Percentiles rank a stretch among this genome's conserved stretches.
These are phyloP conservation scores for Laothoe populi DNA, from an alignment of 2,888 invertebrate species.

Conservation along the genomic window DNA sequence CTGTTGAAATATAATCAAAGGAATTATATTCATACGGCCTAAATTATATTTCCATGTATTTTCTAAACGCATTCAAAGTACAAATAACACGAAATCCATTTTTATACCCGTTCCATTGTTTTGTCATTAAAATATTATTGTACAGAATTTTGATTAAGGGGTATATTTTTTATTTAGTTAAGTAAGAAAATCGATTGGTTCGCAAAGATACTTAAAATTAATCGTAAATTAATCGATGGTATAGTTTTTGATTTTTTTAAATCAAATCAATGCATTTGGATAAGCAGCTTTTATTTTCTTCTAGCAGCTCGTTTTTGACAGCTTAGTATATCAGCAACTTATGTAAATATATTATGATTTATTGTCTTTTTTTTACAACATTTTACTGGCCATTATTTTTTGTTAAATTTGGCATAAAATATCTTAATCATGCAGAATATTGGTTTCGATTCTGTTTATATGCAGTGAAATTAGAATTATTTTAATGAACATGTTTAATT, in stretches of 20 bases:
- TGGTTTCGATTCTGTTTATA: slow-evolving; percentile 3
- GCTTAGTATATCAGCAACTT: slow-evolving; percentile 23
- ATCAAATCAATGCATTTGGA: slow-evolving; percentile 32
- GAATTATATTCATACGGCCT: slow-evolving; percentile 6
- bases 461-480: slow-evolving; percentile 21
- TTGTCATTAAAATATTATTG: slow-evolving; percentile 44
- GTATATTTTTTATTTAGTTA: slow-evolving; percentile 44
- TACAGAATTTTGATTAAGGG: slow-evolving; percentile 53
- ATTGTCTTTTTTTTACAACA: not conserved
- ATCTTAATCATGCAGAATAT: not conserved
- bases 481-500: slow-evolving; percentile 13
- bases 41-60: not conserved
- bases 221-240: slow-evolving; percentile 25
- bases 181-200: slow-evolving; percentile 31
- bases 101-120: slow-evolving; percentile 50
- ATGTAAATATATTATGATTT: slow-evolving; percentile 27
- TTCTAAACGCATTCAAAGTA: slow-evolving; percentile 16
- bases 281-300: slow-evolving; percentile 32
- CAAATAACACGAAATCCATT: slow-evolving; percentile 34
- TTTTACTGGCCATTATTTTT: not conserved
- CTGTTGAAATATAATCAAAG: not conserved
- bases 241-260: slow-evolving; percentile 27
- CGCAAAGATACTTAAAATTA: slow-evolving; percentile 54
- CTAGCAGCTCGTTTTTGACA: slow-evolving; percentile 16
- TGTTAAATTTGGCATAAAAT: not conserved